Evolutionary conservation across 2,113 vertebrate species (phyloP).

Genomic region (Spheniscus mendiculus): DNA sequence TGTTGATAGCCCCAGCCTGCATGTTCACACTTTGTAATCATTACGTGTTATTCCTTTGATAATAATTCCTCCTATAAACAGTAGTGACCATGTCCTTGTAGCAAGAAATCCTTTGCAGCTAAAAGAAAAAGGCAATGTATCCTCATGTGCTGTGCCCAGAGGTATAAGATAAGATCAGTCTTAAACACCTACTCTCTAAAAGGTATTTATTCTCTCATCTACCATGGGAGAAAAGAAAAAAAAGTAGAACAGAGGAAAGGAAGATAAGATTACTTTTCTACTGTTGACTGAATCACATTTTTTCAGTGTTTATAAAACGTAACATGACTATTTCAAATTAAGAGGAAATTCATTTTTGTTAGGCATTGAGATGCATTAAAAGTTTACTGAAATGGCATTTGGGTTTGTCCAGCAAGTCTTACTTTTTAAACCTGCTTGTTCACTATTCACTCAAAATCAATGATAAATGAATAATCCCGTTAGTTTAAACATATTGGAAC

Average conservation of each 20-base stretch:
- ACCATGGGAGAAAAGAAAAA: neutral
- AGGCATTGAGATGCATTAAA: neutral
- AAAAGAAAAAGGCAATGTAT: neutral
- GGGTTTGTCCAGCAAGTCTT: neutral
- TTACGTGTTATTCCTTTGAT: neutral
- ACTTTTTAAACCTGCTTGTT: neutral
- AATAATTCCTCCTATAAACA: neutral
- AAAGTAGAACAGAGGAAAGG: neutral
- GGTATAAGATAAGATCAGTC: neutral
- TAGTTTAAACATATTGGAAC: neutral
- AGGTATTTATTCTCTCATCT: neutral
- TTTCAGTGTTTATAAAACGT: neutral
- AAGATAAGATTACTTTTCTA: neutral
- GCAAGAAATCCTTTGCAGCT: neutral
- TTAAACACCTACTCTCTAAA: neutral
- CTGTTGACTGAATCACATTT: neutral
- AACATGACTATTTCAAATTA: neutral
- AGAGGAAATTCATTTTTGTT: neutral
- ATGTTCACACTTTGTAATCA: neutral
- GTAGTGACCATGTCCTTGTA: neutral
- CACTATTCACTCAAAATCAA: neutral
- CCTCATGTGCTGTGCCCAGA: neutral
- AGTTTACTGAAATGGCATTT: neutral
- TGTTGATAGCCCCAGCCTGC: neutral
- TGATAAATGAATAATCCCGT: neutral